Conservation (phyloP, 2,888 invertebrate genomes). For the Folsomia manolachei region DNA sequence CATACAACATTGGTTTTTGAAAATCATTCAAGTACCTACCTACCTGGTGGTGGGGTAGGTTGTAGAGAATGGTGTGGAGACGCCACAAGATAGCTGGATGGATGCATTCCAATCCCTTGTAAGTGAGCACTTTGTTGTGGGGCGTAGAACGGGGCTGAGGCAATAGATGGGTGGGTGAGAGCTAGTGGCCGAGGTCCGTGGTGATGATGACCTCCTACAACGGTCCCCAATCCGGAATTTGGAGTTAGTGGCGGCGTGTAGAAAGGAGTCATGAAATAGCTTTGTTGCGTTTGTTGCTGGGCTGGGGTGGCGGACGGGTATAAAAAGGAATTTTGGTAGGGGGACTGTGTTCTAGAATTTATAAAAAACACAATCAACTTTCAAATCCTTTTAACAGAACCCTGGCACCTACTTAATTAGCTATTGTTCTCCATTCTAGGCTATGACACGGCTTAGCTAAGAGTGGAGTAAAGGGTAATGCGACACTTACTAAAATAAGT, state of each 20-base stretch:
- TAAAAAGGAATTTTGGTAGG: constrained; percentile 46
- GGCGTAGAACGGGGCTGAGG: constrained; percentile 42
- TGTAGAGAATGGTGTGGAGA: constrained; percentile 49
- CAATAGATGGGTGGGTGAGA: constrained; percentile 28
- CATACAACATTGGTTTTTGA: too few species aligned
- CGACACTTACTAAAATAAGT: too few species aligned
- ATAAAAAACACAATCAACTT: too few species aligned
- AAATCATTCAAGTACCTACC: too few species aligned
- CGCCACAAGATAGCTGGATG: constrained; percentile 44
- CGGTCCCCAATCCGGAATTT: constrained; percentile 26
- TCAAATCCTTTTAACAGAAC: too few species aligned
- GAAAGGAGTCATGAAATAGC: constrained; percentile 49
- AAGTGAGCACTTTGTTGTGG: constrained; percentile 19
- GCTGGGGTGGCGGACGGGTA: constrained; percentile 43
- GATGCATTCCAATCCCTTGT: constrained; percentile 30
- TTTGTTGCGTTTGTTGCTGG: constrained; percentile 33
- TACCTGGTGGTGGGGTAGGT: constrained; percentile 50
- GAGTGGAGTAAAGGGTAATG: too few species aligned
- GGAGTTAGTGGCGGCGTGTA: constrained; percentile 49
- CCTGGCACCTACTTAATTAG: too few species aligned
- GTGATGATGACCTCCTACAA: constrained; percentile 16
- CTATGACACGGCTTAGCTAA: too few species aligned
- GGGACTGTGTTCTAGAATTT: constrained; percentile 45
- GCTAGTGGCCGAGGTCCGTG: constrained; percentile 38
- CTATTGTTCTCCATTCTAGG: too few species aligned